phyloP scores from a whole-genome alignment of 1,140 invertebrate species.

The Doryteuthis pealeii region DNA sequence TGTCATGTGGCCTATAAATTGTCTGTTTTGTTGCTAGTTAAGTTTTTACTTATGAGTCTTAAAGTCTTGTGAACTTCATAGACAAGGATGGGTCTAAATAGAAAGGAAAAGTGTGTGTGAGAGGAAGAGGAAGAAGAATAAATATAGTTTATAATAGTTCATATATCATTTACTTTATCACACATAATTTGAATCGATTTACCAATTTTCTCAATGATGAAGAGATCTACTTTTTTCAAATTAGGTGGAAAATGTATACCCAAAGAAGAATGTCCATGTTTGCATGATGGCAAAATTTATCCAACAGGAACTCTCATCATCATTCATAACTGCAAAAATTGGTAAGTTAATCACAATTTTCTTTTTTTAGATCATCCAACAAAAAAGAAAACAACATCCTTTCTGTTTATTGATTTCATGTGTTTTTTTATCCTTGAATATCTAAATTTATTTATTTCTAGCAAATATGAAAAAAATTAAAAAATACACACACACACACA shows the following conservation, averaged over 20 bases:
- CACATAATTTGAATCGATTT: neutral
- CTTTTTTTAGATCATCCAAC: too few relatives aligned
- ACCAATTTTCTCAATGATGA: neutral
- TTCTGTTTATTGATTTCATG: too few relatives aligned
- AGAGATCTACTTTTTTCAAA: constrained; percentile 4
- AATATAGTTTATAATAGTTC: neutral
- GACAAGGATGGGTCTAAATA: neutral
- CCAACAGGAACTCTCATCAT: constrained; percentile 19
- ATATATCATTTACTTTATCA: neutral
- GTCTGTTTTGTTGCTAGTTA: too few relatives aligned
- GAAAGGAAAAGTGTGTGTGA: neutral
- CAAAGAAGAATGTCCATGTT: constrained; percentile 31
- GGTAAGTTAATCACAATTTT: constrained; percentile 27
- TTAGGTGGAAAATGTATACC: constrained; percentile 23
- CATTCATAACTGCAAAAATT: constrained; percentile 30
- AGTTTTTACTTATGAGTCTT: too few relatives aligned
- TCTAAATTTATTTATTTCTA: too few relatives aligned
- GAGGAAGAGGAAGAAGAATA: neutral
- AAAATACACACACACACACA: too few relatives aligned
- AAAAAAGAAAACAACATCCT: too few relatives aligned
- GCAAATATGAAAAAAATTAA: too few relatives aligned
- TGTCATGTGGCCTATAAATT: too few relatives aligned
- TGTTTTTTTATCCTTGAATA: too few relatives aligned
- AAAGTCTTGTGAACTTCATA: too few relatives aligned
- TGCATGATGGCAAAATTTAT: constrained; percentile 25